Base-by-base conservation (phyloP, 2,797 vertebrate genomes). In the Xerus rutilus region DNA sequence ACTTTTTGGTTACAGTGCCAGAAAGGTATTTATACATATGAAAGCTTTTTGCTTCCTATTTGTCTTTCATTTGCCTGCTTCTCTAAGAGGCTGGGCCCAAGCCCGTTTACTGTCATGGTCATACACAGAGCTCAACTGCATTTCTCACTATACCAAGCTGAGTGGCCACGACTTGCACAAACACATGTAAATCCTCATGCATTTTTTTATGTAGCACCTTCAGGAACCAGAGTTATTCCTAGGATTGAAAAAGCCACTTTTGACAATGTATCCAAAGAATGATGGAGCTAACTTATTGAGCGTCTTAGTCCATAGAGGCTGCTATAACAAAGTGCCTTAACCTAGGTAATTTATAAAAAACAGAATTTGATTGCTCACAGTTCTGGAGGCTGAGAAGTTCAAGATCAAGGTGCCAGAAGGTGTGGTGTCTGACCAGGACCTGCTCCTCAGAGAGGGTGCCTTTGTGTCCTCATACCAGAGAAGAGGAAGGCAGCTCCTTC, bases 41-140 rank as follows among this genome's bases (percentile, higher is more conserved):
- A 96, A 94, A 77, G 67, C 17, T 85, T 89, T 94, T 43, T 83
- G 78, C 43, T 84, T 69, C 73, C 49, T 39, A 11, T 30, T 57
- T 92, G 30, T 39, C 30, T 78, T 74, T 13, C 17, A 3, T 59
- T 59, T 79, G 45, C 35, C 52, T 70, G 30, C 86, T 47, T 3
- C 59, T 57, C 54, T 0, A 57, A 57, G 83, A 57, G 76, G 73
- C 47, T 43, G 28, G n/a, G 54, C 35, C 47, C 59, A 54, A 76
- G n/a, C 39, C 91, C 39, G 10, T 65, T 76, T 59, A 74, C 7
- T 28, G 85, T 86, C 9, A 28, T 35, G 54, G 35, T 88, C 25
- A 93, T 28, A 69, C 49, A 70, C 17, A 62, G 1, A 7, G 32
- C 59, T 49, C 89, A 77, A 69, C 28, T 81, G 3, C 43, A 32